Evolutionary conservation across 2,888 invertebrate species (phyloP).

Genomic region (Drosophila paranaensis): DNA sequence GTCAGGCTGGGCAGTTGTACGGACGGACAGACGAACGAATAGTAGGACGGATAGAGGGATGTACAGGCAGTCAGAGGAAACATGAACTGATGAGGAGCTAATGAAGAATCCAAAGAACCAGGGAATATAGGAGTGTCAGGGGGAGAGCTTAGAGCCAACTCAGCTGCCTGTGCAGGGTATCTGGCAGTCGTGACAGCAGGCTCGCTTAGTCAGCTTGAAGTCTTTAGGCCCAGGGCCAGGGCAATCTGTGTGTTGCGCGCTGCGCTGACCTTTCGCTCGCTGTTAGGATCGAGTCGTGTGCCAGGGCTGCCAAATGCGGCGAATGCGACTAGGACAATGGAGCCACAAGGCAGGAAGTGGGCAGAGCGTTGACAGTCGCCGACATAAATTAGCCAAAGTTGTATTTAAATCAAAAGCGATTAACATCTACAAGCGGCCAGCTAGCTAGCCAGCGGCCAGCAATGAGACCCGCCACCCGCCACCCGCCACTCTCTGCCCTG

Average conservation of each 20-base stretch:
- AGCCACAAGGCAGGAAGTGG: constrained; percentile 62
- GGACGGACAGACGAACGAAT: too few relatives aligned
- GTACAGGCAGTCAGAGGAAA: too few relatives aligned
- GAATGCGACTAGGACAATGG: constrained; percentile 12
- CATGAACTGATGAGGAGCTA: too few relatives aligned
- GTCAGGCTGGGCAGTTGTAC: too few relatives aligned
- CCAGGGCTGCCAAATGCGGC: constrained; percentile 54
- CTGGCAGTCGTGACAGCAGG: neutral
- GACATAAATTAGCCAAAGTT: constrained; percentile 80
- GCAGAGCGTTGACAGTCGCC: constrained; percentile 68
- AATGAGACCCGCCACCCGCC: constrained; percentile 17
- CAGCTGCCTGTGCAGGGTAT: neutral
- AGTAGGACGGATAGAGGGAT: too few relatives aligned
- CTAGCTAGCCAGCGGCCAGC: constrained; percentile 16
- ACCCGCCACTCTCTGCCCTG: too few relatives aligned
- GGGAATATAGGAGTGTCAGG: too few relatives aligned
- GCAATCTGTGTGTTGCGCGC: constrained; percentile 22
- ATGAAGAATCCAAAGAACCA: too few relatives aligned
- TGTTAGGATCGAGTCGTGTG: constrained; percentile 49
- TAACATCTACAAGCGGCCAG: constrained; percentile 64
- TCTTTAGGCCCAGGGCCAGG: neutral
- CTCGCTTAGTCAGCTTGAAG: neutral
- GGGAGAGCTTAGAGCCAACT: too few relatives aligned
- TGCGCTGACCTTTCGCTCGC: constrained; percentile 42
- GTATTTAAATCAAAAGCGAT: constrained; percentile 79